Base-by-base conservation (phyloP, 2,888 invertebrate species). In the Melanotus villosus region DNA sequence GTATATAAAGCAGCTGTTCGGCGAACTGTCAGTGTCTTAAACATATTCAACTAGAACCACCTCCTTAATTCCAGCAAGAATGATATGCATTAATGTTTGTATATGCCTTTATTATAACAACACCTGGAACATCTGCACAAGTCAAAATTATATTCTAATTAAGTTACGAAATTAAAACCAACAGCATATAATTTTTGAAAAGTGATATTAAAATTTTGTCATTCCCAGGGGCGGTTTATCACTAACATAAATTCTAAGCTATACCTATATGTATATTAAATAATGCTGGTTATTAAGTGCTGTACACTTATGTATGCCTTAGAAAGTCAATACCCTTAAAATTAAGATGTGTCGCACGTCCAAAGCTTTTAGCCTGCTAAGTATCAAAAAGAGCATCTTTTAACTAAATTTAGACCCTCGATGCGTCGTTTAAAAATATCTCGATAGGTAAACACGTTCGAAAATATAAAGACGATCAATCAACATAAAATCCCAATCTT, bases 1-100 rank as follows among this genome's bases (percentile, higher is more conserved):
- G 16, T 9, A 18, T 14, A 52, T 52, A 32, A 52, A 14, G 52
- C 52, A 52, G 52, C 52, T 52, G 52, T 32, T 52, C 30, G 16
- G 16, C 4, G 12, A 32, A 52, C 18, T 52, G 52, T 52, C 52
- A 32, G 18, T 32, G 32, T 32, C 52, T 32, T 26, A 32, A 32
- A 52, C 30, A 52, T 16, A 19, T 52, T 52, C 26, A 52, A 52
- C 32, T 7, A 26, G 26, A n/a, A n/a, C 1, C 52, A 32, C 52
- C 52, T 52, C 52, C 52, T 52, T 52, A 52, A 52, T 52, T 52
- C 52, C 19, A 16, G 19, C 52, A 32, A 30, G 52, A 52, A 32
- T 52, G 32, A 52, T 52, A n/a, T 52, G 52, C 52, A 32, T n/a
- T n/a, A n/a, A 52, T 32, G 32, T 52, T 32, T 32, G 52, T 26